Conservation (phyloP, 2,888 invertebrate genomes). For the Conomelus anceps region DNA sequence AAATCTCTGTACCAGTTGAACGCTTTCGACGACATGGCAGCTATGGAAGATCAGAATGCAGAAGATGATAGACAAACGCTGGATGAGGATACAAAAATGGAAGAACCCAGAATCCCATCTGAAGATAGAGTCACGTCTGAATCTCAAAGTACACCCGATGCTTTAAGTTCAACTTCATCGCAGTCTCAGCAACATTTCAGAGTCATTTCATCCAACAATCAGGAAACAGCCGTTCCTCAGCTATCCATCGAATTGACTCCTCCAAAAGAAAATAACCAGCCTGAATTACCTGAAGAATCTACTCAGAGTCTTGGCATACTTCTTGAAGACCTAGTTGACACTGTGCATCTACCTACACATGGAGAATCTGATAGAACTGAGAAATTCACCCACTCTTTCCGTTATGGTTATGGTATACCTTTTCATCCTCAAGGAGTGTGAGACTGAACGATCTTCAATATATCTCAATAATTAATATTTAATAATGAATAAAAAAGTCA, state of each 20-base stretch:
- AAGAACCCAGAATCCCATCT: too few species aligned
- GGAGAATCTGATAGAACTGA: neutral
- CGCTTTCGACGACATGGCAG: neutral
- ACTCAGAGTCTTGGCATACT: neutral
- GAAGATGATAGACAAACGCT: neutral
- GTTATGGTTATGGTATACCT: neutral
- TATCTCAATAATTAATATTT: neutral
- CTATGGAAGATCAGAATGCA: neutral
- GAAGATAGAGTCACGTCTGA: too few species aligned
- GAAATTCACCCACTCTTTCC: neutral
- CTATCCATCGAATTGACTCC: neutral
- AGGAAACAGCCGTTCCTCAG: neutral
- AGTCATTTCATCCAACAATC: neutral
- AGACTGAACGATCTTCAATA: neutral
- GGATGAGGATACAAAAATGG: neutral
- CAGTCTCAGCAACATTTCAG: neutral
- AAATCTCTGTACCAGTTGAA: neutral
- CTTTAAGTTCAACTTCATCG: neutral
- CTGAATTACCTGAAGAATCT: neutral
- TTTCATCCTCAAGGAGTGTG: neutral
- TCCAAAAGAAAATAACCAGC: neutral
- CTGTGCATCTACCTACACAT: neutral
- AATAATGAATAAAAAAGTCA: neutral
- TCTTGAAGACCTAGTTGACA: neutral
- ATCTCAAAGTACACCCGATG: neutral